Conservation (phyloP, 2,113 vertebrate genomes). For the Pipa parva region DNA sequence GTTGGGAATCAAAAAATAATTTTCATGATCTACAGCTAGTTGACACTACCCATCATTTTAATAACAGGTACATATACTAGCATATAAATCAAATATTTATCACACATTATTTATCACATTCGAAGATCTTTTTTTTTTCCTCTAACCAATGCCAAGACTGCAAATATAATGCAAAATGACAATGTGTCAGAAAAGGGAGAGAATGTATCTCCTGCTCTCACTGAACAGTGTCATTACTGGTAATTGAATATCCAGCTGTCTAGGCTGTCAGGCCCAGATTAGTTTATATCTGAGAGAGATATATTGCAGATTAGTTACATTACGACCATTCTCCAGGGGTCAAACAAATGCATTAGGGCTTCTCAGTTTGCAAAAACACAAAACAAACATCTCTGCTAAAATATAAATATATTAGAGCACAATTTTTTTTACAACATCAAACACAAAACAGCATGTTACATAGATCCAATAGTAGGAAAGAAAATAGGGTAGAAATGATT, state of each 20-base stretch:
- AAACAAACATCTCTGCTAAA: constrained; percentile 26
- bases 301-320: constrained; percentile 43
- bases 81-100: constrained; percentile 25
- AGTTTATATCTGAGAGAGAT: constrained; percentile 40
- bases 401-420: not conserved
- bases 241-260: constrained; percentile 43
- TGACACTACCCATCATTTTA: not conserved
- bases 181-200: constrained; percentile 35
- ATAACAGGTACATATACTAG: not conserved
- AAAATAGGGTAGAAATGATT: too few relatives aligned
- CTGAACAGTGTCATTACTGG: constrained; percentile 39
- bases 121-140: not conserved
- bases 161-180: constrained; percentile 40
- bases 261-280: constrained; percentile 37
- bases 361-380: constrained; percentile 36
- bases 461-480: not conserved
- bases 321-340: constrained; percentile 34
- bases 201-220: constrained; percentile 38
- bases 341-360: constrained; percentile 28
- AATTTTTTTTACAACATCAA: not conserved
- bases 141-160: constrained; percentile 10
- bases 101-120: constrained; percentile 6
- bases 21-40: not conserved
- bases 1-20: not conserved
- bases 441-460: not conserved